Percentiles rank a stretch among this genome's conserved stretches.
Evolutionary conservation across 2,113 vertebrate genomes (phyloP).

Genomic region (Elephantulus edwardii): DNA sequence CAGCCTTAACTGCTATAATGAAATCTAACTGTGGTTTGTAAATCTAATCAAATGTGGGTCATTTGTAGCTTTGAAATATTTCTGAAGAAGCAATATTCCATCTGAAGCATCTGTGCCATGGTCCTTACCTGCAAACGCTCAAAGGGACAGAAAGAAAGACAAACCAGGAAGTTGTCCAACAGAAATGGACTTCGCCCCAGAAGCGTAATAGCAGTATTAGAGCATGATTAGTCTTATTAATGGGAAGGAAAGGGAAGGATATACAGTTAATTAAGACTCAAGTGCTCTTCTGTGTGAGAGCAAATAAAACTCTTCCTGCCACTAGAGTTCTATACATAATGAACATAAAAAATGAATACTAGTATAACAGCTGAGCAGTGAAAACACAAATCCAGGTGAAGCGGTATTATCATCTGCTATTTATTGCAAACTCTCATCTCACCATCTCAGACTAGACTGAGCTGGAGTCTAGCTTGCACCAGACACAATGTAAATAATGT

Average conservation of each 20-base stretch:
- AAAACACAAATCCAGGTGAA: constrained; percentile 33
- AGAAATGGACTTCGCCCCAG: constrained; percentile 45
- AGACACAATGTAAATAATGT: neutral
- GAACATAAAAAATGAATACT: constrained; percentile 61
- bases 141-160: constrained; percentile 34
- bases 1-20: neutral
- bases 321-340: constrained; percentile 60
- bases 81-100: constrained; percentile 36
- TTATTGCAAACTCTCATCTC: neutral
- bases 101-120: constrained; percentile 4
- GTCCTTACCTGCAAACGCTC: constrained; percentile 44
- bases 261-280: constrained; percentile 74
- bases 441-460: neutral
- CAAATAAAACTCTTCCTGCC: constrained; percentile 72
- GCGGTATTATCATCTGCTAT: neutral
- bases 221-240: constrained; percentile 68
- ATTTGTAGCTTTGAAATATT: constrained; percentile 42
- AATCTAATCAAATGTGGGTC: constrained; percentile 45
- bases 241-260: constrained; percentile 68
- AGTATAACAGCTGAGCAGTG: constrained; percentile 7
- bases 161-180: neutral
- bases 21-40: constrained; percentile 40
- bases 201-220: constrained; percentile 51
- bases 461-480: neutral
- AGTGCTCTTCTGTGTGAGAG: constrained; percentile 65